phyloP scores from a whole-genome alignment of 2,888 invertebrate species.

The Mimumesa dahlbomi region DNA sequence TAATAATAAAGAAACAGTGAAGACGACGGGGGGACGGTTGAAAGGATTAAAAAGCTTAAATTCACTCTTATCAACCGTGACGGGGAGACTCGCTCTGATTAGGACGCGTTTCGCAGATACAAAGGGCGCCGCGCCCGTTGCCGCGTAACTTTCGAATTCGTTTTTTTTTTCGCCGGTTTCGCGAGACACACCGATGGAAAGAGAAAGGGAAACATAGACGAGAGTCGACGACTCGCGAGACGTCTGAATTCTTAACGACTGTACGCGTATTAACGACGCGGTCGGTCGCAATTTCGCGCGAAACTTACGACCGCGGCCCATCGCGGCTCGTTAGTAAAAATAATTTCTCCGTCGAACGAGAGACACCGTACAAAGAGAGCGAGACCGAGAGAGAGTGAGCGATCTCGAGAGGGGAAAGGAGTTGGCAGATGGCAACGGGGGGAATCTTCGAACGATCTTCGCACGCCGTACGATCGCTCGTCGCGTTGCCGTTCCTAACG shows the following conservation, averaged over 20 bases:
- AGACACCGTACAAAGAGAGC: constrained; percentile 1
- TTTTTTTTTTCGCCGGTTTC: no score
- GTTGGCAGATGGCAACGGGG: neutral
- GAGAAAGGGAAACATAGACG: neutral
- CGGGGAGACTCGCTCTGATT: neutral
- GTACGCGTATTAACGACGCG: constrained; percentile 59
- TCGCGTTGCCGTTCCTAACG: neutral
- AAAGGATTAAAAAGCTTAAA: no score
- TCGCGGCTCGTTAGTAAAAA: constrained; percentile 67
- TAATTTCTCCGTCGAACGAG: constrained; percentile 53
- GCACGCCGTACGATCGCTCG: constrained; percentile 21
- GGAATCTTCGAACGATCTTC: constrained; percentile 16
- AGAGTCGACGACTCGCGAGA: constrained; percentile 10
- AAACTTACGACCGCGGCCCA: constrained; percentile 60
- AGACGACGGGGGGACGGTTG: no score
- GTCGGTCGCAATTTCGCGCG: constrained; percentile 57
- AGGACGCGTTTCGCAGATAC: constrained; percentile 10
- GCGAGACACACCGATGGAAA: constrained; percentile 23
- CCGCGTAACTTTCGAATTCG: constrained; percentile 55
- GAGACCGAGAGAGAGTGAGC: neutral
- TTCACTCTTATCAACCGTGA: no score
- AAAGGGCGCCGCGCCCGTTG: constrained; percentile 33
- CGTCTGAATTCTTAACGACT: constrained; percentile 61
- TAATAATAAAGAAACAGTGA: no score
- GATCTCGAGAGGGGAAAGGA: neutral